phyloP scores from a whole-genome alignment of 2,888 invertebrate genomes.

The Conchocele bisecta region DNA sequence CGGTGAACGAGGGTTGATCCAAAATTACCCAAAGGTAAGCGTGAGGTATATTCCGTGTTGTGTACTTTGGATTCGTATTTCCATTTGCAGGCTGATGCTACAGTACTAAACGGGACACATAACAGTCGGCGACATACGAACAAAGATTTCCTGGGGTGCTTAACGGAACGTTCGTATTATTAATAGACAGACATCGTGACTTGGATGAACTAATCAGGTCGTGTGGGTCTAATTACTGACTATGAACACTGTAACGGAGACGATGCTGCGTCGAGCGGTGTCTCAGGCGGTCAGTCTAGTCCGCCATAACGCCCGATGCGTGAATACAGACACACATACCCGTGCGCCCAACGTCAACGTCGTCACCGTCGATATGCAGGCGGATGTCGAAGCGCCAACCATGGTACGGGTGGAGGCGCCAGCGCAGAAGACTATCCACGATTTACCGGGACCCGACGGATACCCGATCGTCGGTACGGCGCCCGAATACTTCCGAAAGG shows the following conservation, averaged over 20 bases:
- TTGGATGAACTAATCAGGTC: not conserved
- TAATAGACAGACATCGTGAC: too few species aligned
- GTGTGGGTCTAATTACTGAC: not conserved
- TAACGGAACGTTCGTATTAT: too few species aligned
- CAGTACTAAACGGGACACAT: not conserved
- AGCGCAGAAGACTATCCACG: conserved; percentile 62
- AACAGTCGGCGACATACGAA: too few species aligned
- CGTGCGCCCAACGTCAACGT: not conserved
- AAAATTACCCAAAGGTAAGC: too few species aligned
- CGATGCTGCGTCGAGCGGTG: conserved; percentile 54
- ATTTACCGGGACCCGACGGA: conserved; percentile 78
- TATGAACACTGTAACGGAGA: conserved; percentile 49
- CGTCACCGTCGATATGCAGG: too few species aligned
- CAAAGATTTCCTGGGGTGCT: too few species aligned
- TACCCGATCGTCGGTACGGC: conserved; percentile 80
- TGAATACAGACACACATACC: not conserved
- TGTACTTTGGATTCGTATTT: not conserved
- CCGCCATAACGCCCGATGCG: conserved; percentile 32
- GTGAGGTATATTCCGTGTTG: too few species aligned
- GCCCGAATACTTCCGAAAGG: conserved; percentile 74
- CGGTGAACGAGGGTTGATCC: too few species aligned
- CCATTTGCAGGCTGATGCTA: not conserved
- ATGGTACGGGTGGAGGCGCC: not conserved
- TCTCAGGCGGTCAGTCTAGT: conserved; percentile 46
- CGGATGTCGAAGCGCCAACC: conserved; percentile 17